A percentile compares a stretch with the other conserved stretches of the same genome.
phyloP scores from a whole-genome alignment of 2,888 invertebrate species.

The Tetheella fluctuosa region DNA sequence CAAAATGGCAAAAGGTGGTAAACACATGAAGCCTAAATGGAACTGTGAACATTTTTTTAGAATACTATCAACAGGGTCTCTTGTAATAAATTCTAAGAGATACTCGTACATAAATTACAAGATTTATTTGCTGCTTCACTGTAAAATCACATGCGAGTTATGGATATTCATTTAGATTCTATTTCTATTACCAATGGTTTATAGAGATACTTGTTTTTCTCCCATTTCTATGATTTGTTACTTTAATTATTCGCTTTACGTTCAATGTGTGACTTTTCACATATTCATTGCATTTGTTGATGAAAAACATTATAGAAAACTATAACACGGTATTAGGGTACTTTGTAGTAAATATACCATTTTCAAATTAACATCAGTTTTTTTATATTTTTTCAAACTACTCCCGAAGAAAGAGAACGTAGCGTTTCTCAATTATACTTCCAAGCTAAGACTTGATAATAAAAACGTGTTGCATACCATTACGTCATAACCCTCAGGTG shows the following conservation, averaged over 20 bases:
- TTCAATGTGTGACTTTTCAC: neutral
- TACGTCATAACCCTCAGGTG: no score
- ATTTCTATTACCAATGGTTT: constrained; percentile 16
- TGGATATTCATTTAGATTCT: constrained; percentile 17
- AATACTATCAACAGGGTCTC: neutral
- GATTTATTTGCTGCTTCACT: neutral
- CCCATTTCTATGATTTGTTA: neutral
- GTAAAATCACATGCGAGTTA: neutral
- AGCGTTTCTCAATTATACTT: no score
- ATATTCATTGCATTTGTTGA: neutral
- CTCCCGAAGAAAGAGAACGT: no score
- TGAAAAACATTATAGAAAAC: no score
- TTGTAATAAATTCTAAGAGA: neutral
- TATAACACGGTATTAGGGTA: no score
- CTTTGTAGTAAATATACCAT: no score
- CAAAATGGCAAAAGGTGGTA: no score
- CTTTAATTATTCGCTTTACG: neutral
- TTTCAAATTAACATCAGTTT: no score
- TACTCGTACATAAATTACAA: neutral
- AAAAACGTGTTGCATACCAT: no score
- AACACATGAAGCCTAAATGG: no score
- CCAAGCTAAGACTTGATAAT: no score
- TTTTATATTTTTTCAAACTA: no score
- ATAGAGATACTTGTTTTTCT: constrained; percentile 5
- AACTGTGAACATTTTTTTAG: neutral